Percentiles rank a stretch among this genome's conserved stretches.
phyloP scores from a whole-genome alignment of 2,113 vertebrate genomes.

The Potamarius usumacintae region DNA sequence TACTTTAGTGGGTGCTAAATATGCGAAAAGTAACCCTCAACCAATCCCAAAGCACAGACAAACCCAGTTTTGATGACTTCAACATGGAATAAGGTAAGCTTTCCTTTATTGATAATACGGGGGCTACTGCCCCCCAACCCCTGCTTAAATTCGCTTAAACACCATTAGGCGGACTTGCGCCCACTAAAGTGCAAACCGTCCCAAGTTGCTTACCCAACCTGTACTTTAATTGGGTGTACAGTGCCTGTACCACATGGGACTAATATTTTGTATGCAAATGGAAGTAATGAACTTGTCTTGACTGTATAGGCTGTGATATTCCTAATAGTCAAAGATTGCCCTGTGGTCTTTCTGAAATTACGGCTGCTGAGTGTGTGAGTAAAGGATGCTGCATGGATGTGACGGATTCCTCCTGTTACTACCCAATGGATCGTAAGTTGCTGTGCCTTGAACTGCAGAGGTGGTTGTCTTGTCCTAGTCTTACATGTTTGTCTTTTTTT shows the following conservation, averaged over 20 bases:
- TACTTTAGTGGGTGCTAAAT: no score
- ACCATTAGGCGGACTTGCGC: no score
- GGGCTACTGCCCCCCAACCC: no score
- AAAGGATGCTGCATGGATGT: conserved; percentile 66
- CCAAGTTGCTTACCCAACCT: not conserved
- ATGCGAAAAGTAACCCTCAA: no score
- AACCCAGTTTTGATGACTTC: no score
- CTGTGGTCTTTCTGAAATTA: conserved; percentile 49
- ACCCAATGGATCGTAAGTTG: conserved; percentile 67
- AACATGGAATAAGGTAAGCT: no score
- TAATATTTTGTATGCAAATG: no score
- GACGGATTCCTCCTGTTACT: conserved; percentile 57
- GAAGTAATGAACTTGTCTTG: not conserved
- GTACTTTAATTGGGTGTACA: not conserved
- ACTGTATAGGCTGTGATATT: conserved; percentile 63
- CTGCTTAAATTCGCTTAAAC: no score
- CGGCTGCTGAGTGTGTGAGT: conserved; percentile 39
- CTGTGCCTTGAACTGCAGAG: not conserved
- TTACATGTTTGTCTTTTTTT: not conserved
- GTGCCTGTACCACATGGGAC: not conserved
- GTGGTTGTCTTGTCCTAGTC: not conserved
- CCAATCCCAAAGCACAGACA: no score
- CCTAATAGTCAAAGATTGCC: conserved; percentile 40
- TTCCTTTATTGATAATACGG: not conserved
- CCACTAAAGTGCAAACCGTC: no score